Conservation (phyloP, 2,797 vertebrate genomes). For the Cyprinodon diabolis region DNA sequence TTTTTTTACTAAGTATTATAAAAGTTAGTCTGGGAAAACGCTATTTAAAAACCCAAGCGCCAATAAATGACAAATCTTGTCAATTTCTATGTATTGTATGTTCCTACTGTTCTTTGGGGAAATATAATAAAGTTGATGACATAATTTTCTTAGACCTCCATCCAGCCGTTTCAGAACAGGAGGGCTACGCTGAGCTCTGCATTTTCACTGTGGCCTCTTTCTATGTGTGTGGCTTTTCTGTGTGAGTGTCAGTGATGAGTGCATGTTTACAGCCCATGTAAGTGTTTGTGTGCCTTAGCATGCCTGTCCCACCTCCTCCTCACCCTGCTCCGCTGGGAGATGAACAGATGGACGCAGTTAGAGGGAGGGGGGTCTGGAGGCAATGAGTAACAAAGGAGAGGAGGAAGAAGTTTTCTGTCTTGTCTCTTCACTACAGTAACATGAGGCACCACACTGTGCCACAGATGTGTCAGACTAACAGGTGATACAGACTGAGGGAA, state of each 20-base stretch:
- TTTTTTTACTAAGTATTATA: background rate
- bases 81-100: no score
- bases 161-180: slow-evolving; percentile 4
- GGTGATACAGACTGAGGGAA: slow-evolving; percentile 56
- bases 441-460: slow-evolving; percentile 48
- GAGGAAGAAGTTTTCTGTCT: slow-evolving; percentile 50
- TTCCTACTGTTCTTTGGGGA: no score
- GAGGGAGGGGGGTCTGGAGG: slow-evolving; percentile 47
- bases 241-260: slow-evolving; percentile 32
- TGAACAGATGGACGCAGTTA: slow-evolving; percentile 76
- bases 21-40: background rate
- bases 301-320: slow-evolving; percentile 73
- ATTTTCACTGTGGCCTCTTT: slow-evolving; percentile 6
- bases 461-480: slow-evolving; percentile 68
- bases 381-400: slow-evolving; percentile 57
- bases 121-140: background rate
- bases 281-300: slow-evolving; percentile 57
- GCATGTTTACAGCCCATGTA: slow-evolving; percentile 60
- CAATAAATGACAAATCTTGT: background rate
- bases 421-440: slow-evolving; percentile 34
- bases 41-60: background rate
- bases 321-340: slow-evolving; percentile 65
- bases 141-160: background rate
- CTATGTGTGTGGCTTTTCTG: slow-evolving; percentile 11
- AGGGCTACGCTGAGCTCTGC: slow-evolving; percentile 2